Conservation (phyloP, 2,888 invertebrate species). For the Caenorhabditis zanzibari region DNA sequence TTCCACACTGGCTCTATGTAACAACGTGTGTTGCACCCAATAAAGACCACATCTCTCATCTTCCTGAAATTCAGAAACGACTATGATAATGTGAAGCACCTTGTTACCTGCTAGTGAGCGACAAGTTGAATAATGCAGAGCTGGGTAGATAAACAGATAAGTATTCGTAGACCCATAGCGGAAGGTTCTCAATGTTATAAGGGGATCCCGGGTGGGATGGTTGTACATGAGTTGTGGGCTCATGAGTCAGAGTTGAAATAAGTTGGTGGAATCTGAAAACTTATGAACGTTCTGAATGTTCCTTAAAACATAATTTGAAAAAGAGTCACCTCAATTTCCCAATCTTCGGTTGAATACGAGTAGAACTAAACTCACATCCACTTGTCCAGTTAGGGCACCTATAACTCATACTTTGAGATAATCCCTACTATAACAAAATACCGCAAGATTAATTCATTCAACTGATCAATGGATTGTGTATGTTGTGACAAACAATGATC, state of each 20-base stretch:
- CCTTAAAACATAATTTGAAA: no score
- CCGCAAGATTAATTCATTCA: slow-evolving; percentile 61
- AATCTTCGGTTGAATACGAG: slow-evolving; percentile 11
- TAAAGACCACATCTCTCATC: slow-evolving; percentile 51
- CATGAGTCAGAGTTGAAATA: slow-evolving; percentile 12
- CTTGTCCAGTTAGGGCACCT: slow-evolving; percentile 70
- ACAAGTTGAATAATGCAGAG: slow-evolving; percentile 62
- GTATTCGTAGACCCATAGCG: slow-evolving; percentile 52
- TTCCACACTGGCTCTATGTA: slow-evolving; percentile 64
- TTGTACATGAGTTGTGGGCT: background rate
- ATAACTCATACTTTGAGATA: background rate
- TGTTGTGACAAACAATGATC: slow-evolving; percentile 65
- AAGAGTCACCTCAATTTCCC: slow-evolving; percentile 40
- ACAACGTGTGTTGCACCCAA: slow-evolving; percentile 23
- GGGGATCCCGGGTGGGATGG: no score
- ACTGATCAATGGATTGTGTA: slow-evolving; percentile 54
- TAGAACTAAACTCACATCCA: slow-evolving; percentile 54
- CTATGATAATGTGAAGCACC: background rate
- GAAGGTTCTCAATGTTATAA: slow-evolving; percentile 38
- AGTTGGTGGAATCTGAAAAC: slow-evolving; percentile 32
- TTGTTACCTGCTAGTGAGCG: slow-evolving; percentile 46
- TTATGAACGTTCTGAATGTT: background rate
- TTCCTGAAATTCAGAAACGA: slow-evolving; percentile 4
- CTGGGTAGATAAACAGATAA: slow-evolving; percentile 58
- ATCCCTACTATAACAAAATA: background rate